Percentiles rank a stretch among this genome's conserved stretches.
These are phyloP conservation scores for Dynastes grantii DNA, from an alignment of 2,888 invertebrate genomes.

Conservation along the genomic window DNA sequence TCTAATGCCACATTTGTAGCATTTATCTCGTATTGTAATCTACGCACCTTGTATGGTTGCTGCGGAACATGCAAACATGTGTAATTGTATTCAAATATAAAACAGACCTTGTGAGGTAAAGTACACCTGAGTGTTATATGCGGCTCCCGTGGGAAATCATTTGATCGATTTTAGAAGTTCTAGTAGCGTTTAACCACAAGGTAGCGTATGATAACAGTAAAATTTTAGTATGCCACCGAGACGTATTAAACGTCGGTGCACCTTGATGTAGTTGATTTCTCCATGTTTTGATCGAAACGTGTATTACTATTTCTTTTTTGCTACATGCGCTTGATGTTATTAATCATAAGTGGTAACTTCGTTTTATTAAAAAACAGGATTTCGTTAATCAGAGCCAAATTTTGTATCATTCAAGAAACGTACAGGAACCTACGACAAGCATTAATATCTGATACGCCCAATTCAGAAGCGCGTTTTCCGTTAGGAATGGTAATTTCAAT, in stretches of 20 bases:
- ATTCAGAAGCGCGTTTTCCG: too few species aligned
- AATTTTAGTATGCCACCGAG: slow-evolving; percentile 46
- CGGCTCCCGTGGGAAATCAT: slow-evolving; percentile 61
- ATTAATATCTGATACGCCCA: too few species aligned
- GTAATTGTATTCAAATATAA: slow-evolving; percentile 58
- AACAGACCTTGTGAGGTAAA: slow-evolving; percentile 51
- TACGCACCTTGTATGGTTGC: slow-evolving; percentile 50
- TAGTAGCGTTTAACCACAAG: slow-evolving; percentile 48
- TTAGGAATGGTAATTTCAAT: too few species aligned
- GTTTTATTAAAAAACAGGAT: too few species aligned
- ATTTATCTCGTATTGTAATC: slow-evolving; percentile 49
- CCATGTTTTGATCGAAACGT: too few species aligned
- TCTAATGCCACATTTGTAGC: slow-evolving; percentile 51
- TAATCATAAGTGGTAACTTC: too few species aligned
- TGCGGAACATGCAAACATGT: slow-evolving; percentile 53
- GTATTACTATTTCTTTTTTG: too few species aligned
- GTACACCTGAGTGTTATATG: slow-evolving; percentile 55
- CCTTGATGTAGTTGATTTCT: slow-evolving; percentile 22
- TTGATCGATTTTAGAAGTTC: slow-evolving; percentile 58
- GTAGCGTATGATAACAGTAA: slow-evolving; percentile 49
- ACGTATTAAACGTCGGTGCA: slow-evolving; percentile 32
- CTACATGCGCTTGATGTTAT: too few species aligned
- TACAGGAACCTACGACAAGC: too few species aligned
- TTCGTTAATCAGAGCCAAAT: too few species aligned
- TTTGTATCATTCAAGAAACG: too few species aligned